Evolutionary conservation across 2,113 vertebrate species (phyloP).

Genomic region (Chaetops frenatus): DNA sequence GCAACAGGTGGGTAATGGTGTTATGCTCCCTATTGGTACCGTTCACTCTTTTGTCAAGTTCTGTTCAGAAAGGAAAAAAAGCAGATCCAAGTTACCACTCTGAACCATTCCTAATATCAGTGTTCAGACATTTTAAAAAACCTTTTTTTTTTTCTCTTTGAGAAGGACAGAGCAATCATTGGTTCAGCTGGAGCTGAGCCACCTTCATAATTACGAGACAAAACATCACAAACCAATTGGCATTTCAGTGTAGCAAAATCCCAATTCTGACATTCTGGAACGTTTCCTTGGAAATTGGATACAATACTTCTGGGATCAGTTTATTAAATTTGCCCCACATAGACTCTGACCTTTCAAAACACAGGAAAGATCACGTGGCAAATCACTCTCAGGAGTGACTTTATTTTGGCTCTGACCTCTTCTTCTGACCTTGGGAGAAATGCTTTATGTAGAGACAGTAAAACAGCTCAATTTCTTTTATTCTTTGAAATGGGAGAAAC

Average conservation of each 20-base stretch:
- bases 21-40: background rate
- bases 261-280: background rate
- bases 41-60: background rate
- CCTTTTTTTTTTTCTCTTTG: background rate
- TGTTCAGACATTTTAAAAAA: background rate
- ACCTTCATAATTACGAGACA: conserved; percentile 19
- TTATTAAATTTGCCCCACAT: conserved; percentile 59
- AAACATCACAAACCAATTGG: background rate
- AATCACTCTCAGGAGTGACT: conserved; percentile 23
- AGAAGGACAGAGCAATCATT: background rate
- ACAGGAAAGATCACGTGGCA: conserved; percentile 15
- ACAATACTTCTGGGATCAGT: conserved; percentile 20
- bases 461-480: background rate
- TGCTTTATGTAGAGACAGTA: background rate
- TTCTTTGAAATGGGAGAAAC: background rate
- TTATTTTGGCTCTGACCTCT: conserved; percentile 18
- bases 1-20: background rate
- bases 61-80: background rate
- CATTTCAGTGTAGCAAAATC: conserved; percentile 26
- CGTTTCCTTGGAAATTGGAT: conserved; percentile 7
- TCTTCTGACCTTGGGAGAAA: conserved; percentile 31
- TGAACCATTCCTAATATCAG: background rate
- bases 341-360: conserved; percentile 54
- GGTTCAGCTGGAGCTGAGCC: background rate
- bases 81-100: background rate